These are phyloP conservation scores for Camelus dromedarius DNA, from an alignment of 2,113 vertebrate species.

Conservation along the genomic window DNA sequence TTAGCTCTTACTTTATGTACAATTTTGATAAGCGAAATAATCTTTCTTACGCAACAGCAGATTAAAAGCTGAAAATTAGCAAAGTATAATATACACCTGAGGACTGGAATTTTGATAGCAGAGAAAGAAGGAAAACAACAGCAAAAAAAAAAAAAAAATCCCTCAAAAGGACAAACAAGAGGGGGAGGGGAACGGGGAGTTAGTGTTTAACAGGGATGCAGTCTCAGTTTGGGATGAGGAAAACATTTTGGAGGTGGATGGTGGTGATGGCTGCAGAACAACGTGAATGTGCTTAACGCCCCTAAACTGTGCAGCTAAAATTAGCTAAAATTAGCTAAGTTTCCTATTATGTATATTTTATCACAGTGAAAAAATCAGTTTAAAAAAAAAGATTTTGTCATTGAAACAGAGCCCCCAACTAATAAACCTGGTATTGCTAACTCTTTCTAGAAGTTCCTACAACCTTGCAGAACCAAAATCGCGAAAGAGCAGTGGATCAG, in stretches of 20 bases:
- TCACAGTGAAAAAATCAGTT: neutral
- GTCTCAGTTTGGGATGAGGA: neutral
- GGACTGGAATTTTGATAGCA: neutral
- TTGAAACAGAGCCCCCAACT: neutral
- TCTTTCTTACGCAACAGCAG: neutral
- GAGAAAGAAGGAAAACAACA: neutral
- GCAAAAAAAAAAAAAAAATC: neutral
- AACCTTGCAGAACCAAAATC: neutral
- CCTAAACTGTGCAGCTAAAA: neutral
- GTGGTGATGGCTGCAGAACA: neutral
- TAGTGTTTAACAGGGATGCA: neutral
- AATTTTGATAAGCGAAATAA: conserved; percentile 8
- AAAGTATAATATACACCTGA: neutral
- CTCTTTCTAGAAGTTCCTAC: neutral
- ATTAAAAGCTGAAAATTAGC: neutral
- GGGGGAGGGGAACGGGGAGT: neutral
- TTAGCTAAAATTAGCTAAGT: neutral
- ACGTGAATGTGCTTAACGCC: neutral
- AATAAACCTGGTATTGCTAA: neutral
- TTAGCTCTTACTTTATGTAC: neutral
- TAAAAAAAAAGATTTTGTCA: neutral
- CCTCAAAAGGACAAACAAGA: neutral
- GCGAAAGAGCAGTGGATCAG: neutral
- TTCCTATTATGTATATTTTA: conserved; percentile 20
- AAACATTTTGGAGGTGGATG: neutral